A percentile compares a stretch with the other conserved stretches of the same genome.
These are phyloP conservation scores for Brachionus manjavacas DNA, from an alignment of 1,140 invertebrate genomes.

Conservation along the genomic window DNA sequence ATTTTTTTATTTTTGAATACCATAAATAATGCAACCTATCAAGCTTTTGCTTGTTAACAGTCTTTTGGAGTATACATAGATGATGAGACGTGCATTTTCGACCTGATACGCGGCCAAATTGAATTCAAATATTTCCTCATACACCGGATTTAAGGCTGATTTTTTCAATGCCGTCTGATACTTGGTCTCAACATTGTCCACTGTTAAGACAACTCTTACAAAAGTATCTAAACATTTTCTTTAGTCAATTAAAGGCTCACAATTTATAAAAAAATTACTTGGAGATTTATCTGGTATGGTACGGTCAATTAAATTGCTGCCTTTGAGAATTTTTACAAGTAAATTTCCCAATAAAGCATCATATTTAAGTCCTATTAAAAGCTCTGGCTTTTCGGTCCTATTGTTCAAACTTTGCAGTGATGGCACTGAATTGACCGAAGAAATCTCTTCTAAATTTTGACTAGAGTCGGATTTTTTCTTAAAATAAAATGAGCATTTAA, in stretches of 20 bases:
- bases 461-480: slow-evolving; percentile 21
- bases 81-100: slow-evolving; percentile 25
- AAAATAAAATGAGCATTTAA: background rate
- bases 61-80: slow-evolving; percentile 22
- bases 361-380: slow-evolving; percentile 15
- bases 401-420: background rate
- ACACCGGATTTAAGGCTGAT: background rate
- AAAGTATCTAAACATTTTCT: background rate
- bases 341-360: slow-evolving; percentile 33
- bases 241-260: background rate
- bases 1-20: background rate
- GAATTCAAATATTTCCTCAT: slow-evolving; percentile 32
- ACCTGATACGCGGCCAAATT: slow-evolving; percentile 39
- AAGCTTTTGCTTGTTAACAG: slow-evolving; percentile 15
- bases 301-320: slow-evolving; percentile 23
- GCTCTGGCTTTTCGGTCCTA: background rate
- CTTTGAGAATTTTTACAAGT: background rate
- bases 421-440: background rate
- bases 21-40: slow-evolving; percentile 27
- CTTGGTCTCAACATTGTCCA: slow-evolving; percentile 37
- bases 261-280: background rate
- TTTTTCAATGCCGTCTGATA: slow-evolving; percentile 20
- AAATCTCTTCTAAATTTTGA: slow-evolving; percentile 29
- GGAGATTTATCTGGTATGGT: slow-evolving; percentile 13
- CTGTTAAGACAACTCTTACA: background rate